Base-by-base conservation (phyloP, 1,140 invertebrate genomes). In the Papilio polyxenes region DNA sequence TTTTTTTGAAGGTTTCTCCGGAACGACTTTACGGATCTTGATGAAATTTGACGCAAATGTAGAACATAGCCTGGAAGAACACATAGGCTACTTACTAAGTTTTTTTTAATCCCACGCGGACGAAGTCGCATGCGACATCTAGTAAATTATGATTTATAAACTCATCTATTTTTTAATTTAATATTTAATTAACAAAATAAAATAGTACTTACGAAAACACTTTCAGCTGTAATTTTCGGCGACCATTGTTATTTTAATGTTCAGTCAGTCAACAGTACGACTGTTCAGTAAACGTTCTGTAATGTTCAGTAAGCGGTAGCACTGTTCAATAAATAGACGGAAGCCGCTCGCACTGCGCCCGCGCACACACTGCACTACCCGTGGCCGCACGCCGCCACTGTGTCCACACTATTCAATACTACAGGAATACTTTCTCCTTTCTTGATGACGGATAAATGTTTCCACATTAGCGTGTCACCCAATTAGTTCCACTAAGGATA, bases 171-270 rank as follows among this genome's bases (percentile, higher is more conserved):
- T 72, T 37, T 31, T 37, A 37, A 69, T 31, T 11, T 13, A 72
- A 72, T 44, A 6, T 37, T 13, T 72, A 72, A 3, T 72, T 11
- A 72, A 48, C 6, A 17, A 11, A 44, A 75, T 17, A 44, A n/a
- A 75, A 75, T 8, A 37, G 17, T 75, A 75, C 74, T 75, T 75
- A 75, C 74, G 23, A 74, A 75, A 75, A 37, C 65, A 69, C 65
- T 69, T 31, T 65, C 65, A 69, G 31, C 10, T 69, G 23, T 15
- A 69, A 69, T 23, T 62, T 62, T 69, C 56, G 15, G n/a, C 56
- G 15, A 59, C 56, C 56, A 59, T n/a, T n/a, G 56, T 59, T n/a
- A 59, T 7, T 59, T 17, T 8, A n/a, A 59, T 59, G 56, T 59
- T 65, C n/a, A 65, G 23, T 65, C 65, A 65, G 53, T 53, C 51